A percentile compares a stretch with the other conserved stretches of the same genome.
Evolutionary conservation across 2,113 vertebrate species (phyloP).

Genomic region (Loxodonta africana): DNA sequence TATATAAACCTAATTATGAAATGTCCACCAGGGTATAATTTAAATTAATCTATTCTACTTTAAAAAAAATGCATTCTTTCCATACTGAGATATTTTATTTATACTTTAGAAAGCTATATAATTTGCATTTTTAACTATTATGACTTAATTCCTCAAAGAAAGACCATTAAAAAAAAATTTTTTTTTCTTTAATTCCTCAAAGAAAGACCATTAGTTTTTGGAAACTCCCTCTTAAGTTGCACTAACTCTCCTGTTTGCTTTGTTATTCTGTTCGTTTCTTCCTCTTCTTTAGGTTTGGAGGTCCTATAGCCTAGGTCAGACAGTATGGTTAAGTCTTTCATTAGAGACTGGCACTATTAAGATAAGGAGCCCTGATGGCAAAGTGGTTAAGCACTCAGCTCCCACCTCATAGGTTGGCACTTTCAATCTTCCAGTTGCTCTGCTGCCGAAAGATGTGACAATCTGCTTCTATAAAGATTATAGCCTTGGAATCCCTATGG

Average conservation of each 20-base stretch:
- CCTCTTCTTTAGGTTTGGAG: not conserved
- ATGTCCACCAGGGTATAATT: conserved; percentile 89
- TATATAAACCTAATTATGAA: conserved; percentile 90
- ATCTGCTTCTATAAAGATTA: not conserved
- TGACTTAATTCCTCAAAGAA: conserved; percentile 82
- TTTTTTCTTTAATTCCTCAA: conserved; percentile 77
- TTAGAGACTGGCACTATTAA: not conserved
- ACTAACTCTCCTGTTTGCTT: conserved; percentile 41
- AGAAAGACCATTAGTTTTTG: conserved; percentile 70
- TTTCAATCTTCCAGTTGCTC: not conserved
- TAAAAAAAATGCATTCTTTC: conserved; percentile 86
- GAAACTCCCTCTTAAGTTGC: conserved; percentile 46
- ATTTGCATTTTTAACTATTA: conserved; percentile 83
- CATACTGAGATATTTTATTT: conserved; percentile 87
- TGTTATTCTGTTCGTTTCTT: conserved; percentile 24
- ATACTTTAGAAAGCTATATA: conserved; percentile 81
- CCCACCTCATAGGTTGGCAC: not conserved
- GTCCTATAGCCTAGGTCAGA: not conserved
- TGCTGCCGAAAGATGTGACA: not conserved
- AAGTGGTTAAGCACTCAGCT: not conserved
- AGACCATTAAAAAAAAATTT: conserved; percentile 42
- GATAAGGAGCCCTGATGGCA: not conserved
- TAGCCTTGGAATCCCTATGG: not conserved
- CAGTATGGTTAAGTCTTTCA: not conserved
- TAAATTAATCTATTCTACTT: conserved; percentile 86